Base-by-base conservation (phyloP, 2,888 invertebrate species). In the Yponomeuta sedellus region DNA sequence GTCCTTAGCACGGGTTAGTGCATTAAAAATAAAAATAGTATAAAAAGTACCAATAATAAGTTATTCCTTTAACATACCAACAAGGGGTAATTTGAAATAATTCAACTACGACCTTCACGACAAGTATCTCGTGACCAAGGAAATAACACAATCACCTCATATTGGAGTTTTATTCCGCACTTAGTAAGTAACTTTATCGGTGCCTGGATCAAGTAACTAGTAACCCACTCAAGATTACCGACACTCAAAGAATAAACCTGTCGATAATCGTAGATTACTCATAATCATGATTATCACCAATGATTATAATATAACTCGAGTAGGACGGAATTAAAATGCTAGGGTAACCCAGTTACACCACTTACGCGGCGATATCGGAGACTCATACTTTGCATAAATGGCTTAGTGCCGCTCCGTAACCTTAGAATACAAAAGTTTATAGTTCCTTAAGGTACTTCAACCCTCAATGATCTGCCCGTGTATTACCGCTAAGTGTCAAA, bases 271-370 rank as follows among this genome's bases (percentile, higher is more conserved):
- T 80, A 82, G 81, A 82, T 85, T 84, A 85, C 81, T 81, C 81
- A 75, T 77, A 72, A 71, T 71, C 76, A 77, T 85, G 86, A 89
- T 91, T 82, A 89, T 86, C 86, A 79, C 78, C 82, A 83, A 86
- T 85, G 82, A 59, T 61, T 61, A 58, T 58, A 19, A 58, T 86
- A 83, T 80, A 79, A 58, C 85, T 88, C 78, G 77, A 88, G 86
- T 84, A 80, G 75, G 71, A 69, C 74, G 76, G 79, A 82, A 85
- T 85, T 83, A 83, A 82, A 80, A 86, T 82, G 80, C 81, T 34
- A 85, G 85, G 28, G 64, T 88, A 88, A 88, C 86, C 89, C 80
- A 87, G 85, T 87, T 88, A 81, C 82, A 83, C 78, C 81, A 84
- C 83, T 85, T 73, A 74, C 74, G 68, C 10, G 28, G 64, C 20